A percentile compares a stretch with the other conserved stretches of the same genome.
Conservation (phyloP, 2,113 vertebrate species). For the Phalacrocorax carbo region DNA sequence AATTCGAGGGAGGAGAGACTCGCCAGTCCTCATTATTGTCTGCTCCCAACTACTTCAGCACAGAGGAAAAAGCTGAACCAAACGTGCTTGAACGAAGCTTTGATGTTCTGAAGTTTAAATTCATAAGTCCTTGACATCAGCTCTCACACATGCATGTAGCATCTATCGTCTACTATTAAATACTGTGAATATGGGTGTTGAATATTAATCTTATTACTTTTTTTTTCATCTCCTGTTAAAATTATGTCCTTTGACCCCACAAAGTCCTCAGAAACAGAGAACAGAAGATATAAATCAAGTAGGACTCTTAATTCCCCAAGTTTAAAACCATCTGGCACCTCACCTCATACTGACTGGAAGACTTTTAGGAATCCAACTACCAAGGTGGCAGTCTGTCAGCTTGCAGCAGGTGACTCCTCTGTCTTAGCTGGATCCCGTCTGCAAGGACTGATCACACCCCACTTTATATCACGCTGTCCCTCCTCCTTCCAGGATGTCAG, state of each 20-base stretch:
- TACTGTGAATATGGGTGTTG: neutral
- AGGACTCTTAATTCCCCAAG: neutral
- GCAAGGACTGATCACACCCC: neutral
- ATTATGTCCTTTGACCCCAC: neutral
- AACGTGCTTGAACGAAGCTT: constrained; percentile 9
- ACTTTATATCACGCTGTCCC: neutral
- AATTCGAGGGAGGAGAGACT: neutral
- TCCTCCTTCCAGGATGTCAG: neutral
- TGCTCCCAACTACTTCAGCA: neutral
- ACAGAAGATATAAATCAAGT: neutral
- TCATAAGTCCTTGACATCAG: constrained; percentile 14
- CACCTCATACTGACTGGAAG: neutral
- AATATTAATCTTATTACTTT: neutral
- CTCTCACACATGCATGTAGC: neutral
- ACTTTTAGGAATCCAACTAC: neutral
- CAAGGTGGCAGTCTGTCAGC: neutral
- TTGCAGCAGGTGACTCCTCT: neutral
- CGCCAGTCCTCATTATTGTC: neutral
- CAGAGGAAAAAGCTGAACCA: neutral
- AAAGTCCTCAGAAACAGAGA: neutral
- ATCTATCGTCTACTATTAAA: neutral
- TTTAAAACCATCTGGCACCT: neutral
- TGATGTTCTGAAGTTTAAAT: constrained; percentile 34
- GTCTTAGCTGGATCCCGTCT: neutral
- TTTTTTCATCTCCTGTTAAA: neutral